Evolutionary conservation across 2,888 invertebrate genomes (phyloP).

Genomic region (Dugesia japonica): DNA sequence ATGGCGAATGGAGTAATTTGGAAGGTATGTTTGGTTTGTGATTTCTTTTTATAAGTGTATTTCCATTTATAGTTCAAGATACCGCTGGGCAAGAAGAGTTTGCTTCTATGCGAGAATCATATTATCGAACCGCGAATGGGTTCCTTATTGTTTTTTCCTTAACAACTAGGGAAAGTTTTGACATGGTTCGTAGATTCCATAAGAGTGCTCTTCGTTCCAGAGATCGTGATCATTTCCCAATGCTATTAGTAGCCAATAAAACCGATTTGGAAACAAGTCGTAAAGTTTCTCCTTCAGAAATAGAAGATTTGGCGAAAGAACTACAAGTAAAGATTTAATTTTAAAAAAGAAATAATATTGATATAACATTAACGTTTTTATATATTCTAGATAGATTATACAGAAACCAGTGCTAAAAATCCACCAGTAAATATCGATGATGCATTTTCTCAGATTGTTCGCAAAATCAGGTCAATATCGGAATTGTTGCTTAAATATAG

Average conservation of each 20-base stretch:
- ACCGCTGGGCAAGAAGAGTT: constrained; percentile 75
- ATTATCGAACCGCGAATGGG: constrained; percentile 72
- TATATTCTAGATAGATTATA: constrained; percentile 61
- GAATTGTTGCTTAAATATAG: no score
- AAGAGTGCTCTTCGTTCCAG: constrained; percentile 76
- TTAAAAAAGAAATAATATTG: no score
- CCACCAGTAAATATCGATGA: constrained; percentile 73
- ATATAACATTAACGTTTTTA: no score
- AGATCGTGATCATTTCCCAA: constrained; percentile 72
- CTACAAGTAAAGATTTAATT: constrained; percentile 46
- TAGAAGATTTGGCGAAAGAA: constrained; percentile 58
- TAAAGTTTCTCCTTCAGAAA: constrained; percentile 65
- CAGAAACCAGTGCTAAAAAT: constrained; percentile 78
- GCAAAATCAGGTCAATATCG: constrained; percentile 47
- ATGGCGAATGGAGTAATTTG: constrained; percentile 73
- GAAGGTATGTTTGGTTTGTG: constrained; percentile 50
- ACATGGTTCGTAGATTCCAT: constrained; percentile 70
- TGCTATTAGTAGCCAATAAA: constrained; percentile 80
- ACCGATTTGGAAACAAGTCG: constrained; percentile 68
- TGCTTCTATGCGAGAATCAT: constrained; percentile 62
- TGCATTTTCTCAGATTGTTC: constrained; percentile 67
- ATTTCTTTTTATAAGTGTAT: not conserved
- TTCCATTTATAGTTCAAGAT: constrained; percentile 59
- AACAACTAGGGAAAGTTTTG: constrained; percentile 73
- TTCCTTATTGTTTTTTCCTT: constrained; percentile 81